A percentile compares a stretch with the other conserved stretches of the same genome.
phyloP scores from a whole-genome alignment of 2,888 invertebrate genomes.

The Bombyx huttoni region DNA sequence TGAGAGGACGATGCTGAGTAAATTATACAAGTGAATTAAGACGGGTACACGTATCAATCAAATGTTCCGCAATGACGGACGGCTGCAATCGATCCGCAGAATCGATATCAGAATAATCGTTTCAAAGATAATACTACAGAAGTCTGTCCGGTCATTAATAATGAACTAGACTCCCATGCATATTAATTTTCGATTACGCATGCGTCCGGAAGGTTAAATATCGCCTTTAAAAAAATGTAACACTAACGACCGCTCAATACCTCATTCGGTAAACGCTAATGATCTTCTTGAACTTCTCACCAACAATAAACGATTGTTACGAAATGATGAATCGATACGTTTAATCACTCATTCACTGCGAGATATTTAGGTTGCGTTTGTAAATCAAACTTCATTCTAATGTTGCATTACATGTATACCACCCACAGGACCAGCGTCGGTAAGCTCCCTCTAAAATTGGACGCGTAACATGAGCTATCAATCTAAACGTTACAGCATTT shows the following conservation, averaged over 20 bases:
- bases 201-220: constrained; percentile 11
- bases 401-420: constrained; percentile 21
- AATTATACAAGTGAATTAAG: not conserved
- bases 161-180: not conserved
- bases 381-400: constrained; percentile 25
- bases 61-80: not conserved
- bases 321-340: constrained; percentile 44
- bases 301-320: constrained; percentile 39
- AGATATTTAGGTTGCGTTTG: constrained; percentile 21
- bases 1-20: too few species aligned
- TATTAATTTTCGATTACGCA: constrained; percentile 9
- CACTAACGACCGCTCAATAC: constrained; percentile 12
- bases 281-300: constrained; percentile 20
- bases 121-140: not conserved
- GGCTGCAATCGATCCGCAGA: not conserved
- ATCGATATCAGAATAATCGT: not conserved
- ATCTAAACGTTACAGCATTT: constrained; percentile 53
- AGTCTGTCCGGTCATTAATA: not conserved
- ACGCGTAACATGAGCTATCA: constrained; percentile 55
- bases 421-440: constrained; percentile 30
- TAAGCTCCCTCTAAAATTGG: constrained; percentile 5
- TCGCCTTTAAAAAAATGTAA: constrained; percentile 8
- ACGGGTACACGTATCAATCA: not conserved
- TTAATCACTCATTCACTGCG: constrained; percentile 42
- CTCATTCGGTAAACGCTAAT: constrained; percentile 24